Percentiles rank a stretch among this genome's conserved stretches.
Evolutionary conservation across 2,113 vertebrate species (phyloP).

Genomic region (Phyllostomus hastatus): DNA sequence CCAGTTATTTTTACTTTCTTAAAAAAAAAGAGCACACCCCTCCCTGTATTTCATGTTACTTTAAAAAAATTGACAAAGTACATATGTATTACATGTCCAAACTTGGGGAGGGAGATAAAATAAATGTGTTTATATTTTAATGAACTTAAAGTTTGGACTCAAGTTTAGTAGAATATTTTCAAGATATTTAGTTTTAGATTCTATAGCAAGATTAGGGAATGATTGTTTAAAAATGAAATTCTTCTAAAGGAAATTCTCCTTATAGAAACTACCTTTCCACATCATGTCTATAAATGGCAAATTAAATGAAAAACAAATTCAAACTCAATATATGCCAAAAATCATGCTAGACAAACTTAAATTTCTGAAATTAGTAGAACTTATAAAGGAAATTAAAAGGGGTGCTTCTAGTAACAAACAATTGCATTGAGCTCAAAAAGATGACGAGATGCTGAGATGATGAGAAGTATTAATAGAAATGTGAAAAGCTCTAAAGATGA

Average conservation of each 20-base stretch:
- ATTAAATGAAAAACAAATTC: neutral
- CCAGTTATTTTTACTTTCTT: neutral
- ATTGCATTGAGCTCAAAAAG: neutral
- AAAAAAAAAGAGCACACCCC: too few relatives aligned
- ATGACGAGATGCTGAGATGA: neutral
- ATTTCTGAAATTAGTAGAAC: neutral
- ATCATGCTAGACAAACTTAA: neutral
- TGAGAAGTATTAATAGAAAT: neutral
- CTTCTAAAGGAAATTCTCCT: neutral
- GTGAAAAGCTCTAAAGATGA: neutral
- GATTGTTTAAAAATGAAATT: neutral
- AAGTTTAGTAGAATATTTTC: neutral
- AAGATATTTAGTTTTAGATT: neutral
- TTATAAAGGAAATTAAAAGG: neutral
- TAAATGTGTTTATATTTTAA: neutral
- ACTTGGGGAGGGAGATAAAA: neutral
- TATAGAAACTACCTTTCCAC: neutral
- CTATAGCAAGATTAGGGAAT: neutral
- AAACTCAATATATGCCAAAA: neutral
- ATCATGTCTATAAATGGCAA: neutral
- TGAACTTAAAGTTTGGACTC: neutral
- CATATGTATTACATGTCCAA: neutral
- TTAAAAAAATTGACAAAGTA: neutral
- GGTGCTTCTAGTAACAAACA: neutral
- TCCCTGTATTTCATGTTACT: neutral